These are phyloP conservation scores for Silurus meridionalis DNA, from an alignment of 2,113 vertebrate species.

Conservation along the genomic window DNA sequence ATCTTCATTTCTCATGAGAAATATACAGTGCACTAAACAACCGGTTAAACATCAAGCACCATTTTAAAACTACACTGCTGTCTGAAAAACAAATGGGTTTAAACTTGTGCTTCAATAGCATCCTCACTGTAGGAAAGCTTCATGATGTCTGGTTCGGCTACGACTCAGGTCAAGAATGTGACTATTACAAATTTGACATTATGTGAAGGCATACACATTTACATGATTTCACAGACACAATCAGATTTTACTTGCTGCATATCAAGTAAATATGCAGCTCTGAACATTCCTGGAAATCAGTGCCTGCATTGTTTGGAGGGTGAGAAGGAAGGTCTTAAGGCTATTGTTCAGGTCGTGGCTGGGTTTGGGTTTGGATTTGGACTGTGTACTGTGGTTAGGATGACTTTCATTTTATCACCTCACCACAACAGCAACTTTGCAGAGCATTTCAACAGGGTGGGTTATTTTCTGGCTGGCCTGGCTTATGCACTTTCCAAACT, in stretches of 20 bases:
- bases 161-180: background rate
- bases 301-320: slow-evolving; percentile 12
- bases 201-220: background rate
- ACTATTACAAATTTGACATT: background rate
- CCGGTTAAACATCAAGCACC: background rate
- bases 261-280: slow-evolving; percentile 18
- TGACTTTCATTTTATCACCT: slow-evolving; percentile 15
- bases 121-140: background rate
- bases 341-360: background rate
- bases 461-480: background rate
- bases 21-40: background rate
- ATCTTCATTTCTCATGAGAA: slow-evolving; percentile 46
- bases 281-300: slow-evolving; percentile 2
- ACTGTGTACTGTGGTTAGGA: slow-evolving; percentile 21
- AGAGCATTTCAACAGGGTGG: slow-evolving; percentile 3
- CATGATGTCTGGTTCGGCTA: background rate
- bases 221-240: background rate
- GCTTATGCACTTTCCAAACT: background rate
- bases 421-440: slow-evolving; percentile 9
- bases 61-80: slow-evolving; percentile 2
- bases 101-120: background rate
- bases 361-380: slow-evolving; percentile 35
- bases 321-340: background rate
- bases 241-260: slow-evolving; percentile 42
- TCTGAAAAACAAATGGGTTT: slow-evolving; percentile 25